These are phyloP conservation scores for Mesocentrotus franciscanus DNA, from an alignment of 53 echinoderm and acorn worm genomes.

Conservation along the genomic window DNA sequence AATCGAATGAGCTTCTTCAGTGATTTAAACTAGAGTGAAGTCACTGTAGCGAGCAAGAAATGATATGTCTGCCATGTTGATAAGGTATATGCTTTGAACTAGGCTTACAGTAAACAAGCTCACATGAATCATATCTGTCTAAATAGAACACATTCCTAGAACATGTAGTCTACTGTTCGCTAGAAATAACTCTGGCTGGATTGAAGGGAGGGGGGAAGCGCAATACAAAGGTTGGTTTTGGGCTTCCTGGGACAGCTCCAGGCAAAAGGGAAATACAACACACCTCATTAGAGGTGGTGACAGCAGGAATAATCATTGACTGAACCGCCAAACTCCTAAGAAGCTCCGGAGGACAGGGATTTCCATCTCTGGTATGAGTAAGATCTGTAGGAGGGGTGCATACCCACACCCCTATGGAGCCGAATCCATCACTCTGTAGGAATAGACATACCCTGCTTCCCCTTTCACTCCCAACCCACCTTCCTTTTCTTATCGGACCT, in stretches of 20 bases:
- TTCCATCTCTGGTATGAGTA: conserved; percentile 31
- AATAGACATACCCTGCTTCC: conserved; percentile 39
- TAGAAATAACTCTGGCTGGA: not conserved
- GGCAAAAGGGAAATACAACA: conserved; percentile 38
- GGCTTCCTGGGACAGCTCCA: conserved; percentile 28
- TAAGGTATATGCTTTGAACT: not conserved
- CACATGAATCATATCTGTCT: conserved; percentile 11
- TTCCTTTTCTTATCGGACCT: not conserved
- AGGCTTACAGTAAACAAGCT: not conserved
- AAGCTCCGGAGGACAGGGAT: conserved; percentile 24
- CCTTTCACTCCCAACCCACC: not conserved
- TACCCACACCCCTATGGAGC: conserved; percentile 20
- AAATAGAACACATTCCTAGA: not conserved
- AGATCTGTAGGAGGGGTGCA: not conserved
- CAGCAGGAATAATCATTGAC: conserved; percentile 34
- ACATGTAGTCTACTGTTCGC: not conserved
- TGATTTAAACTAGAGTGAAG: too few species aligned
- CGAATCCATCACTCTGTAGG: conserved; percentile 31
- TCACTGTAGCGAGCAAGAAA: not conserved
- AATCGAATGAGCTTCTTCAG: not conserved
- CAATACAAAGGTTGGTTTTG: conserved; percentile 57
- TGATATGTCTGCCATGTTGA: not conserved
- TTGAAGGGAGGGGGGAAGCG: not conserved
- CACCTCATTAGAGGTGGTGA: conserved; percentile 46
- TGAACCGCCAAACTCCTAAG: not conserved